phyloP scores from a whole-genome alignment of 2,113 vertebrate genomes.

The Paraplagusia blochii region DNA sequence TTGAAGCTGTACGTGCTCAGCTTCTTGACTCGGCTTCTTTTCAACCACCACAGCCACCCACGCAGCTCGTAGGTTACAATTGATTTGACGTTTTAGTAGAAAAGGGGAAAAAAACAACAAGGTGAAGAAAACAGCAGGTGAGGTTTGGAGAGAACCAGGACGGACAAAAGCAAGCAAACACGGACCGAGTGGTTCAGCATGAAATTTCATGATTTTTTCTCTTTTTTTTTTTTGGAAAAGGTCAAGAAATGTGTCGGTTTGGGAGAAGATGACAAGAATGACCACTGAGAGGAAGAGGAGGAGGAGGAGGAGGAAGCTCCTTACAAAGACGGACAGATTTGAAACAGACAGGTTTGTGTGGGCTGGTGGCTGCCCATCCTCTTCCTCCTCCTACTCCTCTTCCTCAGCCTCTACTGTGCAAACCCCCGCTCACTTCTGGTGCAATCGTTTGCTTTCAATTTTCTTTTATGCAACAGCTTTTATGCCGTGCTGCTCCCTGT shows the following conservation, averaged over 20 bases:
- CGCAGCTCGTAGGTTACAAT: slow-evolving; percentile 14
- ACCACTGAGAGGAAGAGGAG: slow-evolving; percentile 40
- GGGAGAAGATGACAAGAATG: slow-evolving; percentile 55
- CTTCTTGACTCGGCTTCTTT: slow-evolving; percentile 17
- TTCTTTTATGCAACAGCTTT: slow-evolving; percentile 43
- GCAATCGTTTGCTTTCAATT: slow-evolving; percentile 40
- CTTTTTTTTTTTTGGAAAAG: slow-evolving; percentile 12
- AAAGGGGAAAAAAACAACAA: slow-evolving; percentile 16
- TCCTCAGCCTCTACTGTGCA: slow-evolving; percentile 45
- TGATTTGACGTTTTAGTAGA: slow-evolving; percentile 13
- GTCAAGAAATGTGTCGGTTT: slow-evolving; percentile 38
- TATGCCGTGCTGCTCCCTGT: slow-evolving; percentile 25
- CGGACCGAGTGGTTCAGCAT: slow-evolving; percentile 8
- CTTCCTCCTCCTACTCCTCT: slow-evolving; percentile 59
- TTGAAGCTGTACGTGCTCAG: slow-evolving; percentile 25
- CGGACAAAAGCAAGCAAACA: slow-evolving; percentile 3
- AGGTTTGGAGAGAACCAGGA: slow-evolving; percentile 10
- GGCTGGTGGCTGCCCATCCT: slow-evolving; percentile 64
- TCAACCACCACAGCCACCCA: slow-evolving; percentile 6
- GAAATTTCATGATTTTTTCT: slow-evolving; percentile 26
- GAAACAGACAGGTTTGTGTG: slow-evolving; percentile 53
- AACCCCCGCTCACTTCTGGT: slow-evolving; percentile 55
- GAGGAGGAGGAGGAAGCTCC: slow-evolving; percentile 50
- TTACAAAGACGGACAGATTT: slow-evolving; percentile 40
- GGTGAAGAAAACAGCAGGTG: slow-evolving; percentile 15